phyloP scores from a whole-genome alignment of 2,797 vertebrate species.

The Danio choprae region DNA sequence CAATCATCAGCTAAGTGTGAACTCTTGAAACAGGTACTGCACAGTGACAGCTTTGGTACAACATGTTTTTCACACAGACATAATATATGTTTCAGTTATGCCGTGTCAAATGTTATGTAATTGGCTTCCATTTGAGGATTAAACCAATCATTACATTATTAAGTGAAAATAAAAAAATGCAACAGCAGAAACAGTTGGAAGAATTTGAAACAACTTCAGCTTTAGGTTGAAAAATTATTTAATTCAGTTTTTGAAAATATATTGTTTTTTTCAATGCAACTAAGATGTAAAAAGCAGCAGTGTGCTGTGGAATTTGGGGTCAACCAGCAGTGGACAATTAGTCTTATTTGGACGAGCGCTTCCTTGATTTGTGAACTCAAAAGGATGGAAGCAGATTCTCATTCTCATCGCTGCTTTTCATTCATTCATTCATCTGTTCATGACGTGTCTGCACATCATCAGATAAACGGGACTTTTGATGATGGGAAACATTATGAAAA shows the following conservation, averaged over 20 bases:
- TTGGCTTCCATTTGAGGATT: too few species aligned
- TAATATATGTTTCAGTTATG: too few species aligned
- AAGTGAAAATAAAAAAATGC: background rate
- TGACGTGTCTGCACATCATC: slow-evolving; percentile 47
- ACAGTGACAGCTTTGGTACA: too few species aligned
- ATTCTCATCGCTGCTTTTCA: background rate
- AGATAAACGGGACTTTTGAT: slow-evolving; percentile 62
- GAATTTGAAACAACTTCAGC: slow-evolving; percentile 62
- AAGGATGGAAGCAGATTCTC: background rate
- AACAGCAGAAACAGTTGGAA: background rate
- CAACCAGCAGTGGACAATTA: background rate
- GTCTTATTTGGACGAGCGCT: slow-evolving; percentile 10
- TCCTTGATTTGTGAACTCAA: background rate
- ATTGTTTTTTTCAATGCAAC: slow-evolving; percentile 36
- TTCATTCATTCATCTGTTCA: slow-evolving; percentile 19
- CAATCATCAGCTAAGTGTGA: too few species aligned
- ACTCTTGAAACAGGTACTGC: too few species aligned
- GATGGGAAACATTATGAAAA: slow-evolving; percentile 61
- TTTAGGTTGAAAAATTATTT: slow-evolving; percentile 51
- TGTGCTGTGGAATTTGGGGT: slow-evolving; percentile 5
- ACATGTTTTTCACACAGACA: too few species aligned
- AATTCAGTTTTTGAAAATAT: slow-evolving; percentile 51
- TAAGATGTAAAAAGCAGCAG: slow-evolving; percentile 39
- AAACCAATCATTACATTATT: too few species aligned
- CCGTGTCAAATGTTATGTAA: too few species aligned